phyloP scores from a whole-genome alignment of 2,797 vertebrate genomes.

The Lithobates sylvaticus region DNA sequence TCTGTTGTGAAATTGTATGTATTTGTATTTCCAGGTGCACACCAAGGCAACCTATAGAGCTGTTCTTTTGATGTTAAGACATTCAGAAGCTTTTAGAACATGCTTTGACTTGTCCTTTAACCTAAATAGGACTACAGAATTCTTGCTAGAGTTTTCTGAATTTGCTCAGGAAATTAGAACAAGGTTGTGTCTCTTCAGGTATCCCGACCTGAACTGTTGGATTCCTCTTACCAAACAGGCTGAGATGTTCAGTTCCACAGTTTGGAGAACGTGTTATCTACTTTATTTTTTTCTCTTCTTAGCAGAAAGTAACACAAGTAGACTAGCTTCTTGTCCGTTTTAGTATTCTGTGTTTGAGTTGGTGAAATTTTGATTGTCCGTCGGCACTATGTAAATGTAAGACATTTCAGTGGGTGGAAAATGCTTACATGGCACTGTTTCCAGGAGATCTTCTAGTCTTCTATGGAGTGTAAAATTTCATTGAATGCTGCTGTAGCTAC shows the following conservation, averaged over 20 bases:
- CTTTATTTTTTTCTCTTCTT: no score
- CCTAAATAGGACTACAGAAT: background rate
- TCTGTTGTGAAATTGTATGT: background rate
- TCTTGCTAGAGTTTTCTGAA: background rate
- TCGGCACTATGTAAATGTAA: background rate
- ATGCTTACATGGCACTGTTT: slow-evolving; percentile 15
- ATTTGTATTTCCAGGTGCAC: background rate
- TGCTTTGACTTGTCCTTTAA: background rate
- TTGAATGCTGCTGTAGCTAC: no score
- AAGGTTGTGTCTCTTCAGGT: background rate
- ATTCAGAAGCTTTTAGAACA: background rate
- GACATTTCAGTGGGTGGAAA: background rate
- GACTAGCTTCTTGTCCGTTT: background rate
- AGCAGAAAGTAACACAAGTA: background rate
- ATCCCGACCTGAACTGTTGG: background rate
- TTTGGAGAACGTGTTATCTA: no score
- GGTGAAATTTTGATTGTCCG: background rate
- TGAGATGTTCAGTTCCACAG: no score
- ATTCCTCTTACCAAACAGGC: no score
- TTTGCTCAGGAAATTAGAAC: background rate
- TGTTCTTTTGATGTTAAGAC: no score
- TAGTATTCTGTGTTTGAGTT: background rate
- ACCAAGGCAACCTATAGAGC: background rate
- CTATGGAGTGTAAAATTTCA: no score
- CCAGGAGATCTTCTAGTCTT: background rate